Evolutionary conservation across 2,888 invertebrate genomes (phyloP).

Genomic region (Apocheima hispidaria): DNA sequence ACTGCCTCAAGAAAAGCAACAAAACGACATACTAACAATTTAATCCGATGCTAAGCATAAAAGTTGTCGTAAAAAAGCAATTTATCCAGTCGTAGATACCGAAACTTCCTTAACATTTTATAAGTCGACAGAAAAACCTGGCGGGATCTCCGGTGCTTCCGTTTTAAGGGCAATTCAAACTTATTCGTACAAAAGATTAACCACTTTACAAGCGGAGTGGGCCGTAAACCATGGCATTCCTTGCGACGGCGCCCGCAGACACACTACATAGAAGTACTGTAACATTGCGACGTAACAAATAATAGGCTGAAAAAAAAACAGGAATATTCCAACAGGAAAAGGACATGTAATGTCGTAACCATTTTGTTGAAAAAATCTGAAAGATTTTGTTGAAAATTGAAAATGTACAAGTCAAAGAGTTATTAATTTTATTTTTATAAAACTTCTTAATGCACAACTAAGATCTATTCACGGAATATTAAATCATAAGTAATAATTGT

Average conservation of each 20-base stretch:
- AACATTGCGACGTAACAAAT: background rate
- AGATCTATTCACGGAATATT: no score
- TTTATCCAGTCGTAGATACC: slow-evolving; percentile 20
- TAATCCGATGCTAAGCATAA: slow-evolving; percentile 15
- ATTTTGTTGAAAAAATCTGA: no score
- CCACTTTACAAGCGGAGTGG: slow-evolving; percentile 27
- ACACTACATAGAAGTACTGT: background rate
- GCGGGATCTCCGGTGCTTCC: slow-evolving; percentile 29
- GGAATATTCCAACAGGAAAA: no score
- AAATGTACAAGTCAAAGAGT: no score
- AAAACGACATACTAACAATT: slow-evolving; percentile 5
- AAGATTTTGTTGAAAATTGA: no score
- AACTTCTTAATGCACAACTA: no score
- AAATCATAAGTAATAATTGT: no score
- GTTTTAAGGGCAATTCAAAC: slow-evolving; percentile 31
- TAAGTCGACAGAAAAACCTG: slow-evolving; percentile 30
- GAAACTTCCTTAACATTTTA: slow-evolving; percentile 27
- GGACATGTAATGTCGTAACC: no score
- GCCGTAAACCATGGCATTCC: slow-evolving; percentile 26
- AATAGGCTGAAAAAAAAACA: no score
- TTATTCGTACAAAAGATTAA: slow-evolving; percentile 34
- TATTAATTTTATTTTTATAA: no score
- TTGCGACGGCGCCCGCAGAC: background rate
- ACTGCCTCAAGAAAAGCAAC: slow-evolving; percentile 2
- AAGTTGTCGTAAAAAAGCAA: slow-evolving; percentile 17